These are phyloP conservation scores for Aleadryas rufinucha DNA, from an alignment of 2,113 vertebrate genomes.

Conservation along the genomic window DNA sequence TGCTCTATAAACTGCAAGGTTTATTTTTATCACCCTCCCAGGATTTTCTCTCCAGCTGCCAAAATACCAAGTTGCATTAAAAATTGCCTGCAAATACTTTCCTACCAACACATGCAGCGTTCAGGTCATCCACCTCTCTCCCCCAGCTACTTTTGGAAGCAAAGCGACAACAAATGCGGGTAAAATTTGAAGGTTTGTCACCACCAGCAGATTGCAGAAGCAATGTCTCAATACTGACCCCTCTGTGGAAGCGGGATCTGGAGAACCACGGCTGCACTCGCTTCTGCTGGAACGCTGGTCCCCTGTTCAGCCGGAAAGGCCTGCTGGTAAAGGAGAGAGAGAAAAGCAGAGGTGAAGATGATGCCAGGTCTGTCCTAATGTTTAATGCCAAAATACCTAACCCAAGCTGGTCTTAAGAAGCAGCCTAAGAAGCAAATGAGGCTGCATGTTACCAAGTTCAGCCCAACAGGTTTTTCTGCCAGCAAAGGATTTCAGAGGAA, in stretches of 20 bases:
- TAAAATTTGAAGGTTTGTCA: background rate
- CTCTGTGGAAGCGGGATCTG: conserved; percentile 31
- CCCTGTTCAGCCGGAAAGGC: conserved; percentile 20
- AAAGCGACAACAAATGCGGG: background rate
- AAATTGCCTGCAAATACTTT: background rate
- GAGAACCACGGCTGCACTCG: background rate
- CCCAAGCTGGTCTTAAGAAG: background rate
- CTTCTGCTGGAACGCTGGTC: conserved; percentile 41
- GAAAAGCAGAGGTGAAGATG: background rate
- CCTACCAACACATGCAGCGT: background rate
- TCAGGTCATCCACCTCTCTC: background rate
- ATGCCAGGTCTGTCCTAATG: background rate
- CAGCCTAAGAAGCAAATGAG: background rate
- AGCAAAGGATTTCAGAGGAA: background rate
- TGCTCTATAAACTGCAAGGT: background rate
- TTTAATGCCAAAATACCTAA: background rate
- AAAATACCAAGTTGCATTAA: background rate
- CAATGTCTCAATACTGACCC: conserved; percentile 36
- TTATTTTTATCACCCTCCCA: background rate
- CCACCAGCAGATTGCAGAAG: background rate
- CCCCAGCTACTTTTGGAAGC: background rate
- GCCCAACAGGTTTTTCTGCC: background rate
- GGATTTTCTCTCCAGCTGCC: background rate
- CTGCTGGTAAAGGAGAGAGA: background rate
- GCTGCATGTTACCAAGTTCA: background rate